These are phyloP conservation scores for Volucella bombylans DNA, from an alignment of 2,888 invertebrate species.

Conservation along the genomic window DNA sequence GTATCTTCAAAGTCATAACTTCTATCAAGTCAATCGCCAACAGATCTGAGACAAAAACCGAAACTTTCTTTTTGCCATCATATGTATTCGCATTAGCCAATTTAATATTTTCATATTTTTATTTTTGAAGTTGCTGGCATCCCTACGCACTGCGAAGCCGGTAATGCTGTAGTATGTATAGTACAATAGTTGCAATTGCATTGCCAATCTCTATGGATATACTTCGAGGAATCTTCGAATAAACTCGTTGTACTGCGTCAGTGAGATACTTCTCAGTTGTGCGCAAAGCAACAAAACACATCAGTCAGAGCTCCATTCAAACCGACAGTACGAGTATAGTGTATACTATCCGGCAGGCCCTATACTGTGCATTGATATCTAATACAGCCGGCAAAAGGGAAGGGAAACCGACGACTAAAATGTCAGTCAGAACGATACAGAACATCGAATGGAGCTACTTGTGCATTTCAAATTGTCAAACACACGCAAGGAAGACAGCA, in stretches of 20 bases:
- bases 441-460: conserved; percentile 61
- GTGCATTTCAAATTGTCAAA: conserved; percentile 27
- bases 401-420: conserved; percentile 6
- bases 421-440: conserved; percentile 30
- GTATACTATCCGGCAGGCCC: conserved; percentile 5
- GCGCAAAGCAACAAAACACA: conserved; percentile 50
- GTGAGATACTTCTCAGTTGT: conserved; percentile 44
- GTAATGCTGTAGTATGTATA: conserved; percentile 10
- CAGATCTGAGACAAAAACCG: too few species aligned
- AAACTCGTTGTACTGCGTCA: conserved; percentile 26
- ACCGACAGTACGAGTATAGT: conserved; percentile 9
- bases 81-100: too few species aligned
- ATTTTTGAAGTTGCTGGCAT: conserved; percentile 19
- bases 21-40: too few species aligned
- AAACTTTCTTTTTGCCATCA: too few species aligned
- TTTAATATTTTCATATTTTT: not conserved
- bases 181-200: conserved; percentile 58
- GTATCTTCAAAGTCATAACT: too few species aligned
- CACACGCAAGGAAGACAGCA: not conserved
- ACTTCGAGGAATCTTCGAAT: conserved; percentile 49
- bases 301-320: conserved; percentile 38
- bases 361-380: conserved; percentile 30
- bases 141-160: conserved; percentile 11
- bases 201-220: conserved; percentile 54
- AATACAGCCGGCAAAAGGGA: conserved; percentile 7